Conservation (phyloP, 1,140 invertebrate species). For the Drosophila takahashii region DNA sequence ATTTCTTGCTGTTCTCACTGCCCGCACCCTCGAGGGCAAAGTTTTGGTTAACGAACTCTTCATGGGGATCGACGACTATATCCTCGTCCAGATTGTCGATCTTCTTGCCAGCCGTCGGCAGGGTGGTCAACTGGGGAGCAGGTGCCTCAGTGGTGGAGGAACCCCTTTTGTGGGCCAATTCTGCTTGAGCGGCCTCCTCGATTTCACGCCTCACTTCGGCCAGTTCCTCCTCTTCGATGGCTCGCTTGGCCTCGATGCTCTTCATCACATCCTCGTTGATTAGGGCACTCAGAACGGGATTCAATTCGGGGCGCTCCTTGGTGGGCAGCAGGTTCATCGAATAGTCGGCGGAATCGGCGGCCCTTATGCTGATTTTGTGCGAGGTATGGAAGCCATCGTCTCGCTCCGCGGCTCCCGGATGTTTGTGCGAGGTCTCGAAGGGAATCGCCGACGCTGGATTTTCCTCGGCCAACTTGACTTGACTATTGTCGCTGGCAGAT, state of each 20-base stretch:
- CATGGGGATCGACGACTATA: conserved; percentile 64
- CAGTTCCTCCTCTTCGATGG: conserved; percentile 79
- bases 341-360: conserved; percentile 61
- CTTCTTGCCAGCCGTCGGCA: conserved; percentile 54
- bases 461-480: conserved; percentile 9
- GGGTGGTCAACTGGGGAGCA: conserved; percentile 51
- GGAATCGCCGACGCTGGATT: conserved; percentile 2
- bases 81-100: conserved; percentile 67
- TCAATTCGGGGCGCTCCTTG: conserved; percentile 81
- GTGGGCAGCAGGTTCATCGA: conserved; percentile 79
- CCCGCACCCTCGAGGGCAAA: conserved; percentile 76
- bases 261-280: conserved; percentile 85
- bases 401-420: conserved; percentile 52
- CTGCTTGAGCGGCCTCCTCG: conserved; percentile 54
- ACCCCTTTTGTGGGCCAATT: conserved; percentile 32
- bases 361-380: conserved; percentile 67
- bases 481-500: conserved; percentile 6
- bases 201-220: conserved; percentile 71
- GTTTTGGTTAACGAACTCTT: conserved; percentile 77
- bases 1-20: conserved; percentile 86
- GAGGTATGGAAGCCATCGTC: conserved; percentile 77
- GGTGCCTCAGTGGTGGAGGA: conserved; percentile 50
- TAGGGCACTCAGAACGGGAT: conserved; percentile 78
- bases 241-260: conserved; percentile 83
- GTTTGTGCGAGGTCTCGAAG: conserved; percentile 80